Evolutionary conservation across 2,888 invertebrate species (phyloP).

Genomic region (Drosophila dives): DNA sequence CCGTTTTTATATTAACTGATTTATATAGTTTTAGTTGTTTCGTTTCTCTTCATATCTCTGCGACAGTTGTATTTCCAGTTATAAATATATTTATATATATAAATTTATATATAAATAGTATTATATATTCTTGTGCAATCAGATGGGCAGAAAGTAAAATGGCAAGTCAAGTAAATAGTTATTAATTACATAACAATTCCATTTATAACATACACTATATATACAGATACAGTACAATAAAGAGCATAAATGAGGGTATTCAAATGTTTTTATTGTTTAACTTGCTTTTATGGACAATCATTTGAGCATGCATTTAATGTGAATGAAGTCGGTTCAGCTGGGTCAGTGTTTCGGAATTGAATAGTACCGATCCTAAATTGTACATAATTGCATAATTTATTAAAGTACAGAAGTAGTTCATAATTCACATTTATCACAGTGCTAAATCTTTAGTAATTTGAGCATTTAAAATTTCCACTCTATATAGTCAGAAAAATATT

Average conservation of each 20-base stretch:
- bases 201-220: constrained; percentile 31
- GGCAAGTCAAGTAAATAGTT: constrained; percentile 65
- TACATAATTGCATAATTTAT: constrained; percentile 6
- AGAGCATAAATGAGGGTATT: constrained; percentile 13
- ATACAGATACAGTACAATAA: constrained; percentile 22
- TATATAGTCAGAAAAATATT: constrained; percentile 12
- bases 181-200: constrained; percentile 38
- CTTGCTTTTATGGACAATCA: constrained; percentile 25
- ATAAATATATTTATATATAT: constrained; percentile 23
- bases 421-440: constrained; percentile 49
- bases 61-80: constrained; percentile 58
- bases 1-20: constrained; percentile 8
- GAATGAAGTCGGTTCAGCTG: constrained; percentile 12
- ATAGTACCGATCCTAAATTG: constrained; percentile 9
- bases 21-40: constrained; percentile 3
- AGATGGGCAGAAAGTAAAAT: constrained; percentile 84
- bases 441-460: constrained; percentile 24
- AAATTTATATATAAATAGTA: constrained; percentile 24
- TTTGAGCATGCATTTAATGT: constrained; percentile 40
- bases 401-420: constrained; percentile 16
- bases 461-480: constrained; percentile 29
- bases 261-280: constrained; percentile 1
- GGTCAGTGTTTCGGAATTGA: constrained; percentile 19
- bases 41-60: constrained; percentile 28
- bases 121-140: constrained; percentile 70